These are phyloP conservation scores for Plutella xylostella DNA, from an alignment of 2,888 invertebrate species.

Conservation along the genomic window DNA sequence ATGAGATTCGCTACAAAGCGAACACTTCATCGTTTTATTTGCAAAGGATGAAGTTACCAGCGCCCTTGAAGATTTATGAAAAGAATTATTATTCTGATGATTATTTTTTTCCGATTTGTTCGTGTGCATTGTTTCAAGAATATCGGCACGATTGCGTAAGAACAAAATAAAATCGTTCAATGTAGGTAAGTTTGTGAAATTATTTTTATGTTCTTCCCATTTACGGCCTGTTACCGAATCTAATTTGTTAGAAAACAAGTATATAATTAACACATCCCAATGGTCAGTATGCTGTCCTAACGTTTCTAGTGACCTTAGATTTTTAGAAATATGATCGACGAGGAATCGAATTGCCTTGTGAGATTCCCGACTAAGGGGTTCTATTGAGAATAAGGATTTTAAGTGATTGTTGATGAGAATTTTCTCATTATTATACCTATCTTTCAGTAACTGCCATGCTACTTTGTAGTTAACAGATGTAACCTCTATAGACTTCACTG, in stretches of 20 bases:
- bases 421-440: conserved; percentile 14
- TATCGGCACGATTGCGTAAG: neutral
- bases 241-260: neutral
- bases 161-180: neutral
- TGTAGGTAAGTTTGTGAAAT: neutral
- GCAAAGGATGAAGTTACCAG: neutral
- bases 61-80: neutral
- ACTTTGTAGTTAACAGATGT: conserved; percentile 13
- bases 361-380: conserved; percentile 5
- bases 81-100: neutral
- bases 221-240: too few relatives aligned
- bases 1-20: neutral
- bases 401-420: conserved; percentile 14
- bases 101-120: neutral
- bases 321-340: conserved; percentile 9
- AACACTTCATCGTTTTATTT: neutral
- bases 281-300: conserved; percentile 1
- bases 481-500: conserved; percentile 16
- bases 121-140: neutral
- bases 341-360: conserved; percentile 6
- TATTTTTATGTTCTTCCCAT: too few relatives aligned
- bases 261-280: conserved; percentile 8
- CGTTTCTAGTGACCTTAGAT: conserved; percentile 2
- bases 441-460: conserved; percentile 15
- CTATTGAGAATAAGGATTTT: conserved; percentile 11